Base-by-base conservation (phyloP, 2,888 invertebrate genomes). In the Oligia strigilis region DNA sequence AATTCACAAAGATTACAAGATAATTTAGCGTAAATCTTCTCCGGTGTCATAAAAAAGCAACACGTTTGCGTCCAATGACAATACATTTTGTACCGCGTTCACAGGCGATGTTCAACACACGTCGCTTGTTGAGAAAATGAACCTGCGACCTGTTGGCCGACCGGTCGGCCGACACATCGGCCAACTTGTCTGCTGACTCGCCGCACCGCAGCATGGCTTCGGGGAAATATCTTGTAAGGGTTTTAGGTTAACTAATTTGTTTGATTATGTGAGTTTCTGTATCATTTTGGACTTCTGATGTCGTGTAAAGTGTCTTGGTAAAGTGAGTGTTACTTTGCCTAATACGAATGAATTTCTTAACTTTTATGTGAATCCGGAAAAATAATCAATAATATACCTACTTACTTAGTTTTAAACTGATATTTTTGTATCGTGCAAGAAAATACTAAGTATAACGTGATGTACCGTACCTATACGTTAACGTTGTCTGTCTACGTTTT, bases 21-120 rank as follows among this genome's bases (percentile, higher is more conserved):
- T 88, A 89, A 88, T 89, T 88, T 89, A 86, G 83, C 90, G 87
- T 88, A 83, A 89, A 89, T 88, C 88, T 88, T 80, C 80, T 60
- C 83, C 74, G 62, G 71, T 82, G 81, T 89, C 88, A 89, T 89
- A 89, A 88, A 89, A 89, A 89, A 87, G 78, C 85, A 89, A 87
- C 88, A 83, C 84, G 83, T 87, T 81, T 81, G 78, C 65, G 82
- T 83, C 87, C 87, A 84, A 87, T 83, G 86, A 85, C 84, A 88
- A 86, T 87, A 85, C 81, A 85, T 85, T 87, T 87, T 86, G 89
- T 87, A 86, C 87, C 84, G 86, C 88, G 90, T 89, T 85, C 80
- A 78, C 78, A 75, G 65, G 80, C 86, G 85, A 87, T 89, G 87
- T 83, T 90, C 84, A 85, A 79, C 87, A 89, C 88, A 87, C 90